Percentiles rank a stretch among this genome's conserved stretches.
phyloP scores from a whole-genome alignment of 2,888 invertebrate species.

The Eupelmus urozonus region DNA sequence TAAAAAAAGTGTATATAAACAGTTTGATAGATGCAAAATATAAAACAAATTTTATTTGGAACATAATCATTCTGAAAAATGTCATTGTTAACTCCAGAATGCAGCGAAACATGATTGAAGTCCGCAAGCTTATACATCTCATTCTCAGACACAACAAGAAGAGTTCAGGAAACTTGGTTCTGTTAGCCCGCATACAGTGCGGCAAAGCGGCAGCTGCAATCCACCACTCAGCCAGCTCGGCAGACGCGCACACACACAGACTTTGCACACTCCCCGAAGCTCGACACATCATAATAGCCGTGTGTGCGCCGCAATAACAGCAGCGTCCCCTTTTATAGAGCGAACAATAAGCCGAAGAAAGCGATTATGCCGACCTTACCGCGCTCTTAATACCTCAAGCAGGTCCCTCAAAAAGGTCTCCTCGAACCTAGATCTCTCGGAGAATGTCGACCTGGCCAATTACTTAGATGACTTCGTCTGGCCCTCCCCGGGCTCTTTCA shows the following conservation, averaged over 20 bases:
- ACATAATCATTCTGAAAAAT: no score
- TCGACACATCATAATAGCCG: slow-evolving; percentile 29
- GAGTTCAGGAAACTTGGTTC: background rate
- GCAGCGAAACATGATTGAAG: background rate
- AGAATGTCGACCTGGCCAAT: slow-evolving; percentile 58
- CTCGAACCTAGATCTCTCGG: no score
- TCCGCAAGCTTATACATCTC: background rate
- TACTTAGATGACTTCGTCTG: slow-evolving; percentile 61
- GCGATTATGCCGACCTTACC: slow-evolving; percentile 38
- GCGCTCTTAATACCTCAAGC: slow-evolving; percentile 36
- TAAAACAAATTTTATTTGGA: no score
- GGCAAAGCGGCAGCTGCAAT: slow-evolving; percentile 52
- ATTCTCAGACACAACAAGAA: background rate
- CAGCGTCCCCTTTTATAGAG: slow-evolving; percentile 45
- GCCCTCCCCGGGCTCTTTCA: background rate
- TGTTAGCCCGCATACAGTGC: no score
- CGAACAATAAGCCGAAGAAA: slow-evolving; percentile 44
- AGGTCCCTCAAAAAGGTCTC: background rate
- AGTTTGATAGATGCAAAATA: no score
- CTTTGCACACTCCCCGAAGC: slow-evolving; percentile 1
- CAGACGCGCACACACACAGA: slow-evolving; percentile 46
- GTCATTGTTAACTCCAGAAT: no score
- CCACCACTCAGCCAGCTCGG: slow-evolving; percentile 24
- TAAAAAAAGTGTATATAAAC: no score
- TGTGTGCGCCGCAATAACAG: slow-evolving; percentile 42